These are phyloP conservation scores for Nettapus auritus DNA, from an alignment of 2,113 vertebrate species.

Conservation along the genomic window DNA sequence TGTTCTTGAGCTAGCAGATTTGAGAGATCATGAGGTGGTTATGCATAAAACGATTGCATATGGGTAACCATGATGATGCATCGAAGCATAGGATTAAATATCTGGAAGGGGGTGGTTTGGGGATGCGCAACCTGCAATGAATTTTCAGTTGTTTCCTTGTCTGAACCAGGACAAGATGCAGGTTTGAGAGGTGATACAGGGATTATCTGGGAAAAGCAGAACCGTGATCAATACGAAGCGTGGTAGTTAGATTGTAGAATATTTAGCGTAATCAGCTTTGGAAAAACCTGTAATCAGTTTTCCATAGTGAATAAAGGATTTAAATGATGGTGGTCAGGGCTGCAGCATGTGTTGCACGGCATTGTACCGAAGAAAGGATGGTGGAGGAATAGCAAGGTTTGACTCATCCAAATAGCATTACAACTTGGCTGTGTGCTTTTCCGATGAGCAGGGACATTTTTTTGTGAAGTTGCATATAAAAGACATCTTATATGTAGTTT, in stretches of 20 bases:
- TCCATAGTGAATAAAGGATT: not conserved
- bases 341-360: not conserved
- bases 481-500: not conserved
- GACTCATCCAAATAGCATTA: not conserved
- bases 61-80: not conserved
- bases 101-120: not conserved
- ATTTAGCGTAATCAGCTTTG: not conserved
- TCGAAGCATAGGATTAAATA: not conserved
- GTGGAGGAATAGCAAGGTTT: not conserved
- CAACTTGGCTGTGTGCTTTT: not conserved
- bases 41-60: not conserved
- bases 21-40: not conserved
- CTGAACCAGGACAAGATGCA: not conserved
- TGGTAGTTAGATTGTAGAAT: not conserved
- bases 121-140: not conserved
- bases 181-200: not conserved
- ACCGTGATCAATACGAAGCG: fast-evolving
- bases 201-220: not conserved
- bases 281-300: not conserved
- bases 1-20: not conserved
- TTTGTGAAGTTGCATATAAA: not conserved
- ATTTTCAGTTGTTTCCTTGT: not conserved
- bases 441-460: not conserved
- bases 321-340: not conserved
- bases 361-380: not conserved